Evolutionary conservation across 2,113 vertebrate genomes (phyloP), one percentile per base, ranked within the genome.

Genomic region (Eublepharis macularius): DNA sequence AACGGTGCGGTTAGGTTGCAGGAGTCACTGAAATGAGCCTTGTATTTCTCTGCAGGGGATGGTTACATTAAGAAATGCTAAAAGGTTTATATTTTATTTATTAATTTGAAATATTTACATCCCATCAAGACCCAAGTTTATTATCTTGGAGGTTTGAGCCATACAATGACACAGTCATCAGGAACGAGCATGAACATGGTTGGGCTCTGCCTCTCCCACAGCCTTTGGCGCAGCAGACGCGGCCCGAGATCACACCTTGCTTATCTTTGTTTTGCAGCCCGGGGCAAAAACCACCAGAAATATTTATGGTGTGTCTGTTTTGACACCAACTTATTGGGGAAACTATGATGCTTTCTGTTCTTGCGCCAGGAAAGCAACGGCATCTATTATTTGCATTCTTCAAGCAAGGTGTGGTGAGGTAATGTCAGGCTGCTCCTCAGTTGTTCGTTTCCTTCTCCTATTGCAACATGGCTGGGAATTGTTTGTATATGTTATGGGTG

Each of bases 311-410:
- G 49, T 4, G 6, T 80, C 86, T 80, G 1, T 0, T 51, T 76
- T 81, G 82, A 86, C 85, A 49, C 47, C 43, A 1, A 0, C 47
- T 68, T 88, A 73, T 68, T 49, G 41, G 0, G 26, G 75, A 93
- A 92, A 79, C 0, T 2, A 11, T 32, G 36, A 32, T 76, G 45
- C 41, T 75, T 77, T 65, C 60, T 80, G 82, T 77, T 85, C 39
- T 68, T 76, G 54, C 73, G 87, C 81, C 88, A 90, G 86, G 77
- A 39, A 63, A 90, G 85, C 83, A 92, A 80, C 87, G 10, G 39
- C 49, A 34, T 87, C 4, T 2, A 54, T 80, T 16, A 69, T 14
- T 68, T 76, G 72, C 80, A 26, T 79, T 83, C 82, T 51, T 88
- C 80, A 57, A 74, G 68, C n/a, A 89, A 84, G 69, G 76, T 3